Conservation (phyloP, 2,113 vertebrate species). For the Mormyrus lacerda region DNA sequence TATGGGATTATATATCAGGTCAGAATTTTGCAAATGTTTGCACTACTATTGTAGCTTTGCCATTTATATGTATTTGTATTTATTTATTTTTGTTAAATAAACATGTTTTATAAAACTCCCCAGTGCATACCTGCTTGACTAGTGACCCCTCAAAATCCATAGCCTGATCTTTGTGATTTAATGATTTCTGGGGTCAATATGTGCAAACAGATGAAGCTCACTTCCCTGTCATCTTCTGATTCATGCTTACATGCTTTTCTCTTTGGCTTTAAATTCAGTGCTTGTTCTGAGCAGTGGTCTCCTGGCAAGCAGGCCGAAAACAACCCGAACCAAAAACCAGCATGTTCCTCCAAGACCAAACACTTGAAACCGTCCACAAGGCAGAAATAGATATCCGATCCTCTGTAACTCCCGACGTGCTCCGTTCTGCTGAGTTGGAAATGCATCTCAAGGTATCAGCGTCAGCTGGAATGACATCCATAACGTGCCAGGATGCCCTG, state of each 20-base stretch:
- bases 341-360: neutral
- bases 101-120: neutral
- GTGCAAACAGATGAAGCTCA: neutral
- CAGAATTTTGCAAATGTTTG: neutral
- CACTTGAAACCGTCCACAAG: neutral
- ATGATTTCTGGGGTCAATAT: neutral
- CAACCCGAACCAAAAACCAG: neutral
- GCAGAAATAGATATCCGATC: neutral
- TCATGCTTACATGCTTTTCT: neutral
- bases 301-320: neutral
- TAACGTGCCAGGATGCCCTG: neutral
- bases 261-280: neutral
- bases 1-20: neutral
- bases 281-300: neutral
- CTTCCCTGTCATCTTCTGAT: neutral
- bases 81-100: neutral
- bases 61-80: neutral
- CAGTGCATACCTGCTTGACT: neutral
- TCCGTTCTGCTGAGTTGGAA: neutral
- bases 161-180: neutral
- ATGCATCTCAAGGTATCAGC: neutral
- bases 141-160: neutral
- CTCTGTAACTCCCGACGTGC: neutral
- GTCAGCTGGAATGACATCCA: neutral
- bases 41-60: neutral